Evolutionary conservation across 2,797 vertebrate genomes (phyloP).

Genomic region (Chloroceryle amazona): DNA sequence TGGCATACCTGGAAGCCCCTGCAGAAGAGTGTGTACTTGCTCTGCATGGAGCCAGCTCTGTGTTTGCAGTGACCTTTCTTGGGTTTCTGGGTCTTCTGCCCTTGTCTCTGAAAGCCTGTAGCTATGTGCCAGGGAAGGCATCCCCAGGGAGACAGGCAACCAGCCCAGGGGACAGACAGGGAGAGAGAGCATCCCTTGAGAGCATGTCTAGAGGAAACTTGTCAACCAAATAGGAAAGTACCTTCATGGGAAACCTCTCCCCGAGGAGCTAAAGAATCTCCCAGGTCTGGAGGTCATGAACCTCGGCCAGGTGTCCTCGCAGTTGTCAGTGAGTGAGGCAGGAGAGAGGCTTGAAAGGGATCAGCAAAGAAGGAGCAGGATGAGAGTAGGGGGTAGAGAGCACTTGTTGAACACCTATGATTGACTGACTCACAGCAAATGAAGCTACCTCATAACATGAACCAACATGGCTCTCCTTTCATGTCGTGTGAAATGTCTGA

Average conservation of each 20-base stretch:
- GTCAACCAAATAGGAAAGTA: background rate
- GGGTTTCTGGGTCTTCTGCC: background rate
- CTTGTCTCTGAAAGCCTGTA: background rate
- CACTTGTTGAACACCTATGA: background rate
- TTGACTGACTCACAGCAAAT: background rate
- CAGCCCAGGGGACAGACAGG: background rate
- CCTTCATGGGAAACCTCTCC: background rate
- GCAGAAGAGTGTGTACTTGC: background rate
- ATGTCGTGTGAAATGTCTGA: background rate
- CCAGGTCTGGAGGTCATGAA: background rate
- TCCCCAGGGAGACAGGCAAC: background rate
- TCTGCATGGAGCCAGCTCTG: background rate
- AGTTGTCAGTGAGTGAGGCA: background rate
- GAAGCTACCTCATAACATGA: background rate
- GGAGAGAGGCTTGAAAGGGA: background rate
- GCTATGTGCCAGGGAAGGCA: background rate
- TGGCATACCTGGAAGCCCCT: background rate
- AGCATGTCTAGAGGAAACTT: background rate
- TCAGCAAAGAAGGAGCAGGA: background rate
- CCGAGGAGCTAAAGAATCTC: background rate
- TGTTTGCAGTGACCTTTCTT: background rate
- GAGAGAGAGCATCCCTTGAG: background rate
- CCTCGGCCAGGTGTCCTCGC: background rate
- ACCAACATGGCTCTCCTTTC: background rate
- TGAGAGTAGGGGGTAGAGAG: fast-evolving